A percentile compares a stretch with the other conserved stretches of the same genome.
Evolutionary conservation across 2,888 invertebrate species (phyloP).

Genomic region (Acrocyrtus sp.): DNA sequence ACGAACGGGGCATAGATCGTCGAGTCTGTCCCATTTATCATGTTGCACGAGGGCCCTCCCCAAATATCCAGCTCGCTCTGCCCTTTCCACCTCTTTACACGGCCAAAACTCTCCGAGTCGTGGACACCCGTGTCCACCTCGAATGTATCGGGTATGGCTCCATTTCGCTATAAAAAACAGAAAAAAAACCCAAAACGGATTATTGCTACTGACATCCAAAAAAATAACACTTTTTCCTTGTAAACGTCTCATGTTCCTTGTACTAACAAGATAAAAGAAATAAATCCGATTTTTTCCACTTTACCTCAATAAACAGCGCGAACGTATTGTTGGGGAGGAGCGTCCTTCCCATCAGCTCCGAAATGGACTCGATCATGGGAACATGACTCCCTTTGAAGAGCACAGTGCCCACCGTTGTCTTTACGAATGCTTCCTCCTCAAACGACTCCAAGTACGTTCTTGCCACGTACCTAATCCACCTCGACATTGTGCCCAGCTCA

Average conservation of each 20-base stretch:
- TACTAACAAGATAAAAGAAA: background rate
- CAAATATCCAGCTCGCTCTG: constrained; percentile 41
- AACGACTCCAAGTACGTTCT: constrained; percentile 41
- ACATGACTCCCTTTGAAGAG: constrained; percentile 44
- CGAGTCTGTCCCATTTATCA: constrained; percentile 53
- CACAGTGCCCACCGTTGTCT: constrained; percentile 30
- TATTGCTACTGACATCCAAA: no score
- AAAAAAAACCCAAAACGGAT: background rate
- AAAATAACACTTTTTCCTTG: no score
- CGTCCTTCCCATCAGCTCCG: constrained; percentile 31
- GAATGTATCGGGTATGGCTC: constrained; percentile 26
- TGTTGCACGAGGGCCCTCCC: constrained; percentile 50
- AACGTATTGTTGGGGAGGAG: constrained; percentile 51
- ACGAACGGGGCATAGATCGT: constrained; percentile 48
- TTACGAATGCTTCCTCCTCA: constrained; percentile 40
- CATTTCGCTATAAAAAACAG: constrained; percentile 39
- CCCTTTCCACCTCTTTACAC: constrained; percentile 45
- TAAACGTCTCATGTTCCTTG: no score
- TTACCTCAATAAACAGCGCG: constrained; percentile 54
- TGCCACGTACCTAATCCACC: constrained; percentile 47
- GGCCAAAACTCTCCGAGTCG: constrained; percentile 43
- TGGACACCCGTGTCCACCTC: constrained; percentile 51
- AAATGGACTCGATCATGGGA: constrained; percentile 51
- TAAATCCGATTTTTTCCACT: background rate
- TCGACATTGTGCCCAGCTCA: constrained; percentile 36